Percentiles rank a stretch among this genome's conserved stretches.
Conservation (phyloP, 2,888 invertebrate species). For the Macaria liturata region DNA sequence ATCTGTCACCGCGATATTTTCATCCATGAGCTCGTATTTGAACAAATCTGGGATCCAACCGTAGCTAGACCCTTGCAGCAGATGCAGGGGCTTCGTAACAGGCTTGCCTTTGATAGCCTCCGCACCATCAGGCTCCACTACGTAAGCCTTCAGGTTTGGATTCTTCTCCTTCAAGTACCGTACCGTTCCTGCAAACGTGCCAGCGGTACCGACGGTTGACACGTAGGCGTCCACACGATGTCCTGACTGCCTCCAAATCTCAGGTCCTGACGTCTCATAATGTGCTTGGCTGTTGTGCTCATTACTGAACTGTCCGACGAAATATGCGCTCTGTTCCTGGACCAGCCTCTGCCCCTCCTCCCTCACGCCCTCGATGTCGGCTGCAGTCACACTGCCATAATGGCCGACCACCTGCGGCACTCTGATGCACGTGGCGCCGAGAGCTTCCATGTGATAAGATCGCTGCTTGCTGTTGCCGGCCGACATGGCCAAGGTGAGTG, state of each 20-base stretch:
- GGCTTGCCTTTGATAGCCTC: constrained; percentile 67
- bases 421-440: constrained; percentile 68
- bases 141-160: constrained; percentile 58
- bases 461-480: constrained; percentile 71
- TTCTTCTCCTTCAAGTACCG: constrained; percentile 69
- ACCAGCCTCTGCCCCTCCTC: constrained; percentile 56
- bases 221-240: constrained; percentile 69
- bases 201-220: constrained; percentile 72
- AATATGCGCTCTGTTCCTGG: constrained; percentile 62
- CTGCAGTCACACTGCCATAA: constrained; percentile 70
- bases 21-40: constrained; percentile 66
- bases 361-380: constrained; percentile 68
- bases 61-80: constrained; percentile 74
- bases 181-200: constrained; percentile 67
- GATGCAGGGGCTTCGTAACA: constrained; percentile 69
- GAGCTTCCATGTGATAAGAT: constrained; percentile 75
- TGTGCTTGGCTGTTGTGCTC: constrained; percentile 60
- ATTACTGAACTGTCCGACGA: constrained; percentile 71
- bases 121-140: constrained; percentile 70
- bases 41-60: constrained; percentile 69
- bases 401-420: constrained; percentile 74
- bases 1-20: constrained; percentile 65
- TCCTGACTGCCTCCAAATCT: constrained; percentile 75
- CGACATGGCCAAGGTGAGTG: constrained; percentile 73
- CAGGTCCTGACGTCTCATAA: constrained; percentile 69